Base-by-base conservation (phyloP, 1,140 invertebrate genomes). In the Danaus plexippus region DNA sequence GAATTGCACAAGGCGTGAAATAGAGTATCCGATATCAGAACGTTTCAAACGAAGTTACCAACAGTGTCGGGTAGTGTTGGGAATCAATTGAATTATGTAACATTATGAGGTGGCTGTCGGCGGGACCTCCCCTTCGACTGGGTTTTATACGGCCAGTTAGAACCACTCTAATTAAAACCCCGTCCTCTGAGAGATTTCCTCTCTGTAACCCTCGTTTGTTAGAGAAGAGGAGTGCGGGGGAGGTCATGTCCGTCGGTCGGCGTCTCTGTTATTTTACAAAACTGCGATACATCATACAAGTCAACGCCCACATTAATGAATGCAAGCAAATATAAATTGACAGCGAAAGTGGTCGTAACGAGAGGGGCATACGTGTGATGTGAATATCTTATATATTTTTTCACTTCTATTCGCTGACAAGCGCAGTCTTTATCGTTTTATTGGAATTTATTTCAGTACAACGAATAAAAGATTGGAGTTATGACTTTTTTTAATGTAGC, bases 81-180 rank as follows among this genome's bases (percentile, higher is more conserved):
- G 79, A 83, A 83, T 83, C 79, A 86, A 86, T 86, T 81, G 80
- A 86, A 81, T 86, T 84, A 84, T 75, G 80, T 80, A 78, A 73
- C 83, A 80, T 86, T 86, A 84, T 83, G 73, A 86, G 73, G 73
- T 71, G 67, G 77, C 75, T 83, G 15, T 15, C 15, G 15, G 15
- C 15, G 15, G 22, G 22, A 32, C 22, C 22, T 32, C 22, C 22
- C 22, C 22, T 32, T 3, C 63, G 59, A 44, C 64, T 79, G 75
- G 84, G 74, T 75, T 85, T 81, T 67, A 80, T 74, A 76, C 68
- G 64, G 67, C 67, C 77, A 82, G 67, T 78, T 73, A 77, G 64
- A 62, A 62, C 68, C 57, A 55, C 47, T 66, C 43, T 68, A 69
- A 70, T 64, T 68, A 64, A 56, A 57, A 41, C 61, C 48, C 41